phyloP scores from a whole-genome alignment of 2,113 vertebrate genomes.

The Monarcha castaneiventris region DNA sequence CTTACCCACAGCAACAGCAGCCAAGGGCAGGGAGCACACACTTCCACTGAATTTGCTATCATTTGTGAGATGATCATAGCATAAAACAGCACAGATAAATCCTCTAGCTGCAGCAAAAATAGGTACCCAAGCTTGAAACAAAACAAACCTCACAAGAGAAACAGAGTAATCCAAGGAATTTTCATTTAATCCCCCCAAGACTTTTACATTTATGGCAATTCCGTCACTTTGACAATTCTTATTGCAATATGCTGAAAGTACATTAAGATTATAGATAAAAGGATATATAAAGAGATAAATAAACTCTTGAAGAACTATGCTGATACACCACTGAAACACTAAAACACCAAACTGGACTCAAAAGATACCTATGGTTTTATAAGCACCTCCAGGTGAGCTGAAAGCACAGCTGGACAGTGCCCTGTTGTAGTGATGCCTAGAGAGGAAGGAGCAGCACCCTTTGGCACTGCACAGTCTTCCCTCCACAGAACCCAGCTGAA shows the following conservation, averaged over 20 bases:
- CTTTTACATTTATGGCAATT: neutral
- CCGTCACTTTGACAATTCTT: neutral
- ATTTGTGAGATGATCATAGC: neutral
- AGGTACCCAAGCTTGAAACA: neutral
- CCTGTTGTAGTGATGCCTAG: neutral
- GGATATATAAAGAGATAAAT: neutral
- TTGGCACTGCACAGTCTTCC: neutral
- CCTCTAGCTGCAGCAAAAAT: neutral
- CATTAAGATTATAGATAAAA: neutral
- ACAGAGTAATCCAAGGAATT: neutral
- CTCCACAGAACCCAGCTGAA: neutral
- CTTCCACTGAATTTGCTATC: neutral
- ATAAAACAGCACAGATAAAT: neutral
- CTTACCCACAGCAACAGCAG: neutral
- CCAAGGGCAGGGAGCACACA: neutral
- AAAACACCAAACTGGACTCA: neutral
- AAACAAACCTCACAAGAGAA: neutral
- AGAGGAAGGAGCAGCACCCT: neutral
- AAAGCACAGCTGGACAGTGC: neutral
- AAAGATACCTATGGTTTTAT: neutral
- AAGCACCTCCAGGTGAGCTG: neutral
- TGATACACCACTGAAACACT: neutral
- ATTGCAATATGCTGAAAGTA: neutral
- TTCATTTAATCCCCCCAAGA: neutral
- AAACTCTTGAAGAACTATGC: neutral